Conservation (phyloP, 1,140 invertebrate genomes). For the Euura saliciscinereae region DNA sequence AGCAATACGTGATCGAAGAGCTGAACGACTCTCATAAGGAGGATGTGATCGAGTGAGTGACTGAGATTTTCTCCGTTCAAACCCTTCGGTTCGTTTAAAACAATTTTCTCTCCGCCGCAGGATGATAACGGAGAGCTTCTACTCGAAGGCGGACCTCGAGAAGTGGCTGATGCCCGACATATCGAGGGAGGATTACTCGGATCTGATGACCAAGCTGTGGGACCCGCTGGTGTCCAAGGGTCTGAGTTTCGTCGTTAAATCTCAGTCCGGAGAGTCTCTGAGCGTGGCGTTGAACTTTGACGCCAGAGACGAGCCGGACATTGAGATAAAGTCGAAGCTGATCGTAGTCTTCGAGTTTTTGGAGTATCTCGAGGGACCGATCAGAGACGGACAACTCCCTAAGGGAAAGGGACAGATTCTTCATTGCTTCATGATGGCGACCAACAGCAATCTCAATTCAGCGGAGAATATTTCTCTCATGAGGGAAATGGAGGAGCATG, state of each 20-base stretch:
- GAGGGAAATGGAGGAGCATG: conserved; percentile 77
- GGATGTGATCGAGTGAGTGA: conserved; percentile 62
- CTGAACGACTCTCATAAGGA: conserved; percentile 69
- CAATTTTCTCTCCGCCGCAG: conserved; percentile 52
- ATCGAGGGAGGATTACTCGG: conserved; percentile 68
- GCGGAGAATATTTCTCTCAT: conserved; percentile 80
- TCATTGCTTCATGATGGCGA: conserved; percentile 88
- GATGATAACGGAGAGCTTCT: conserved; percentile 83
- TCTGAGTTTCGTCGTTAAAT: conserved; percentile 74
- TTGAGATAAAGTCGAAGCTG: conserved; percentile 70
- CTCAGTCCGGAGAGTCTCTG: conserved; percentile 50
- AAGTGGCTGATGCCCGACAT: conserved; percentile 73
- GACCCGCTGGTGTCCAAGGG: conserved; percentile 66
- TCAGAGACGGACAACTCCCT: conserved; percentile 69
- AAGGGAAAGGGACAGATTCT: conserved; percentile 73
- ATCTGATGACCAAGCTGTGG: conserved; percentile 73
- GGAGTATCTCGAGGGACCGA: conserved; percentile 74
- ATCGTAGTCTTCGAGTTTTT: conserved; percentile 79
- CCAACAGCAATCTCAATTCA: conserved; percentile 65
- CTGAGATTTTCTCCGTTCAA: conserved; percentile 43
- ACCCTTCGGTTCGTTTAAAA: not conserved
- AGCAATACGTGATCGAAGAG: conserved; percentile 61
- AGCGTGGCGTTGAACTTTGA: conserved; percentile 81
- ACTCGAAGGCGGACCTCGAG: conserved; percentile 83
- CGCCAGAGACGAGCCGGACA: conserved; percentile 76